Evolutionary conservation across 2,888 invertebrate genomes (phyloP), one percentile per base, ranked within the genome.

Genomic region (Bimastos eiseni): DNA sequence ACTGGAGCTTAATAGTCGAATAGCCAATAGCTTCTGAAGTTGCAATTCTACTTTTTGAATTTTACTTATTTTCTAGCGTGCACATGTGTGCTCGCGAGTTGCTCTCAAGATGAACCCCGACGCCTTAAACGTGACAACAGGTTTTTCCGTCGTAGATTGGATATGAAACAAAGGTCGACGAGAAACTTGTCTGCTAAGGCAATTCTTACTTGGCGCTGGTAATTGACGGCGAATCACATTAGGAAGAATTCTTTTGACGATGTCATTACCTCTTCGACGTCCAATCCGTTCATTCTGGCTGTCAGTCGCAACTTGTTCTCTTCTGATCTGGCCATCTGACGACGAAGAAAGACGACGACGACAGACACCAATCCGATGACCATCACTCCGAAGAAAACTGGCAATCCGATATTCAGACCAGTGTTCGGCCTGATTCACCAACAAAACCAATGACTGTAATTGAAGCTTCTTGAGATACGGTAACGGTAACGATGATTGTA

Each of bases 251-350:
- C 70, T n/a, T 3, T 70, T 0, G 11, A n/a, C 11, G 30, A 30
- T 6, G 5, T 70, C n/a, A n/a, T n/a, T 70, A 70, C 86, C 86
- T 86, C 86, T 86, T 86, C 86, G 5, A 86, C 86, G 86, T 86
- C 86, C 6, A 86, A 36, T 86, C 86, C 98, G 17, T 97, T 97
- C 93, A 98, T 96, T 90, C 94, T 93, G 96, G 97, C 97, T 0
- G 98, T 97, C 97, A 98, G 97, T 95, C 98, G 98, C 24, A 98
- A 97, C 4, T 98, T 97, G 94, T 98, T 97, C 94, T 98, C 98
- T 94, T 98, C 98, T 24, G 97, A 97, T 94, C 97, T 97, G 6
- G 97, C 97, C 94, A 97, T 96, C 94, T 97, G 97, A 91, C 97
- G 96, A 95, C 97, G 97, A 95, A 96, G 95, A 0, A 94, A 94